Conservation (phyloP, 2,888 invertebrate species). For the Smittia aterrima region DNA sequence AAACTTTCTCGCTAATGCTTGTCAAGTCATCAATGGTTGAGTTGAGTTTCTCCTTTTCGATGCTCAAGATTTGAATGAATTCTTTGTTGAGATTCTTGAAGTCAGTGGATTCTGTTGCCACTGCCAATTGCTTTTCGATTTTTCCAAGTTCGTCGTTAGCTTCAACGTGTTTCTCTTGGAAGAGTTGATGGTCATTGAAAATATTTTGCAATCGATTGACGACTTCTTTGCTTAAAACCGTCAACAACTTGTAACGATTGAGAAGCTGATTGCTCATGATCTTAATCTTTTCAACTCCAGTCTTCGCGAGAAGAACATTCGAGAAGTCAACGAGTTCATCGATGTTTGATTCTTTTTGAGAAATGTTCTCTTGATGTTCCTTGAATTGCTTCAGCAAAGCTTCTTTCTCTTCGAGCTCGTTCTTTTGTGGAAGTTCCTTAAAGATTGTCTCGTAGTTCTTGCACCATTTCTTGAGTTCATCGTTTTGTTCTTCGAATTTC, state of each 20-base stretch:
- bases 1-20: conserved; percentile 80
- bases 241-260: conserved; percentile 78
- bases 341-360: conserved; percentile 78
- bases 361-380: conserved; percentile 71
- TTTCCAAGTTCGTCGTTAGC: conserved; percentile 75
- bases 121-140: conserved; percentile 66
- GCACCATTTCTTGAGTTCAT: conserved; percentile 82
- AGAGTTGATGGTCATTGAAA: conserved; percentile 78
- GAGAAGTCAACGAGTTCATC: conserved; percentile 87
- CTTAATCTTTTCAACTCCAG: conserved; percentile 81
- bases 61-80: conserved; percentile 28
- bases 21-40: conserved; percentile 55
- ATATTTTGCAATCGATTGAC: conserved; percentile 80
- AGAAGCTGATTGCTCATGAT: conserved; percentile 87
- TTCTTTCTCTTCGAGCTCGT: conserved; percentile 77
- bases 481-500: conserved; percentile 78
- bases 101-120: conserved; percentile 55
- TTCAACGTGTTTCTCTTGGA: conserved; percentile 70
- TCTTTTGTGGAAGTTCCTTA: conserved; percentile 80
- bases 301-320: conserved; percentile 79
- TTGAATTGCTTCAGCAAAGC: conserved; percentile 69
- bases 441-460: conserved; percentile 79
- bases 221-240: conserved; percentile 79
- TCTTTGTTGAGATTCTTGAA: conserved; percentile 52
- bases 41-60: conserved; percentile 37